Evolutionary conservation across 2,888 invertebrate genomes (phyloP).

Genomic region (Tiphia femorata): DNA sequence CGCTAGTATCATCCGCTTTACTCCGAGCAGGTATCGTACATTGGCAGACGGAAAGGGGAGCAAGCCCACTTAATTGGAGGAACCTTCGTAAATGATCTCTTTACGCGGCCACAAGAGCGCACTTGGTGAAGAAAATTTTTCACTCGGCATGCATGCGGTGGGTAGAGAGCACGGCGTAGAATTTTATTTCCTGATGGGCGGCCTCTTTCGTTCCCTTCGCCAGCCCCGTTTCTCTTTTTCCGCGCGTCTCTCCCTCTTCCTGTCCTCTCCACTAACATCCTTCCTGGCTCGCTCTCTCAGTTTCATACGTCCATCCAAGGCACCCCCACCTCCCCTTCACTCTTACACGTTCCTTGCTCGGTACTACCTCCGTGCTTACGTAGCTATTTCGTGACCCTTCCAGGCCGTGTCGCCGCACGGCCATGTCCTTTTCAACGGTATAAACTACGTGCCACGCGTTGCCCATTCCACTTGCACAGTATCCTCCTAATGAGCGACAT

Average conservation of each 20-base stretch:
- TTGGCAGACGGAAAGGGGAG: no score
- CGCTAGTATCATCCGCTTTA: no score
- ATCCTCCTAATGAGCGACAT: conserved; percentile 5
- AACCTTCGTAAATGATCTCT: no score
- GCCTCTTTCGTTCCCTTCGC: no score
- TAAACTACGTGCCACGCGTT: neutral
- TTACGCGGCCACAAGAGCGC: no score
- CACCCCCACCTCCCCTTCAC: conserved; percentile 8
- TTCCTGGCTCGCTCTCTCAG: neutral
- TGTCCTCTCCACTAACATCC: neutral
- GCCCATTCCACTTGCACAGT: conserved; percentile 2
- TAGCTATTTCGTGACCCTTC: neutral
- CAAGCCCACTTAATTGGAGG: no score
- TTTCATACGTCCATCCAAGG: neutral
- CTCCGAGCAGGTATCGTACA: no score
- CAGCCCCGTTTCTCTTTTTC: no score
- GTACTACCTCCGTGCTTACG: neutral
- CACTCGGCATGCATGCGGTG: no score
- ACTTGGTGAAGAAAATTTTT: no score
- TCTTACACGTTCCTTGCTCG: conserved; percentile 1
- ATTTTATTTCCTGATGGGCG: no score
- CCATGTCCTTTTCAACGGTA: conserved; percentile 9
- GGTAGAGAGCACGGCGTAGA: no score
- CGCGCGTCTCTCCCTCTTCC: neutral
- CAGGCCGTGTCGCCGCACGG: neutral